Conservation (phyloP, 2,113 vertebrate genomes). For the Dinomys branickii region DNA sequence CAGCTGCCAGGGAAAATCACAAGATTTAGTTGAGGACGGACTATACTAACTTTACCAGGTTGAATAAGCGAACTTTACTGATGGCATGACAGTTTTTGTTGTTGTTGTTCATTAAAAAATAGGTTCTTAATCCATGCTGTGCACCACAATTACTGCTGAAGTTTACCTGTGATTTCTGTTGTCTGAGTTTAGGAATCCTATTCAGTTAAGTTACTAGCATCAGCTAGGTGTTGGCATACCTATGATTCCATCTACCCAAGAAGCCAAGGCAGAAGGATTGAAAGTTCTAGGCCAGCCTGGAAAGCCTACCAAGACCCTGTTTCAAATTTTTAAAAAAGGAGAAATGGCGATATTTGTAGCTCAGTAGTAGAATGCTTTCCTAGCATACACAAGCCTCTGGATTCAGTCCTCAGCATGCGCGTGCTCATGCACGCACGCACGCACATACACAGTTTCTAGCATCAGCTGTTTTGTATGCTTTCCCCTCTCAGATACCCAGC, state of each 20-base stretch:
- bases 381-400: background rate
- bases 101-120: slow-evolving; percentile 4
- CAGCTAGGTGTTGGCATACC: background rate
- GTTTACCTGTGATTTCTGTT: background rate
- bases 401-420: background rate
- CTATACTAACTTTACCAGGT: background rate
- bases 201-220: background rate
- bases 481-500: background rate
- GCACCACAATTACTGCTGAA: slow-evolving; percentile 14
- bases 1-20: slow-evolving; percentile 1
- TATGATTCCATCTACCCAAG: background rate
- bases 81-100: background rate
- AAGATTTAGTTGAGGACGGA: slow-evolving; percentile 13
- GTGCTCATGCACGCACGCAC: background rate
- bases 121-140: background rate
- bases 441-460: background rate
- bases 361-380: background rate
- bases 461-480: background rate
- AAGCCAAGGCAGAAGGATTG: background rate
- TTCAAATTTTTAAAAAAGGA: background rate
- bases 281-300: background rate
- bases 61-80: background rate
- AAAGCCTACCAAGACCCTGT: background rate
- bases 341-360: background rate
- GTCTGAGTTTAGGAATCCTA: background rate